These are phyloP conservation scores for Anguilla japonica DNA, from an alignment of 2,113 vertebrate species.

Conservation along the genomic window DNA sequence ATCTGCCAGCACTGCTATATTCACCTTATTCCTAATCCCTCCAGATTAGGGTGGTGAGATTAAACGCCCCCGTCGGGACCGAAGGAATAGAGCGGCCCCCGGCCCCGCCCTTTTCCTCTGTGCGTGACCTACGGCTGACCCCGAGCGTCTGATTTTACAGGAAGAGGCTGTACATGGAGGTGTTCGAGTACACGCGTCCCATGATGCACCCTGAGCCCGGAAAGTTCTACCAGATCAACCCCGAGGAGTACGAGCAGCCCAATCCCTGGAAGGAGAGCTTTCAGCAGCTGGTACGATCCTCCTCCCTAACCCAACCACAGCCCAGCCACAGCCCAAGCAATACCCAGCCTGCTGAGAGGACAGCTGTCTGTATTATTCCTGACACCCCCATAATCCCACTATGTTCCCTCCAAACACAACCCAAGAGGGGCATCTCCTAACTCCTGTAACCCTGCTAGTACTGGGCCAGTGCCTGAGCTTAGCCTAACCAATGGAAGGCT, in stretches of 20 bases:
- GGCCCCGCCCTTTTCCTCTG: background rate
- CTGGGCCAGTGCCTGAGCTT: background rate
- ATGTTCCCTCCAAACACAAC: too few species aligned
- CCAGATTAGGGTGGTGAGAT: conserved; percentile 7
- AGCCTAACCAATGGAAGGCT: background rate
- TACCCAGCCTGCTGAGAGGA: background rate
- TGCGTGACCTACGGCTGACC: background rate
- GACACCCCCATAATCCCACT: too few species aligned
- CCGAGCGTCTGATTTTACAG: conserved; percentile 59
- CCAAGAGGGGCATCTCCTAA: background rate
- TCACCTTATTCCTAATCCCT: background rate
- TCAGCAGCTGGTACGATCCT: conserved; percentile 85
- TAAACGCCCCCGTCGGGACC: background rate
- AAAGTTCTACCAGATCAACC: conserved; percentile 98
- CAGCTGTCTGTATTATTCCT: background rate
- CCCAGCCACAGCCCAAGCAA: background rate
- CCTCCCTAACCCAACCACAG: background rate
- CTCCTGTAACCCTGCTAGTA: background rate
- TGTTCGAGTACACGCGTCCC: conserved; percentile 97
- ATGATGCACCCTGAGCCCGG: conserved; percentile 99
- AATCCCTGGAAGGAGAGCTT: conserved; percentile 99
- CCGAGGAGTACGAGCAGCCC: conserved; percentile 96
- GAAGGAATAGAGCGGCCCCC: background rate
- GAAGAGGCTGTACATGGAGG: conserved; percentile 99
- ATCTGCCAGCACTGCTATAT: background rate